Evolutionary conservation across 2,113 vertebrate species (phyloP), one percentile per base, ranked within the genome.

Genomic region (Lamprotornis superbus): DNA sequence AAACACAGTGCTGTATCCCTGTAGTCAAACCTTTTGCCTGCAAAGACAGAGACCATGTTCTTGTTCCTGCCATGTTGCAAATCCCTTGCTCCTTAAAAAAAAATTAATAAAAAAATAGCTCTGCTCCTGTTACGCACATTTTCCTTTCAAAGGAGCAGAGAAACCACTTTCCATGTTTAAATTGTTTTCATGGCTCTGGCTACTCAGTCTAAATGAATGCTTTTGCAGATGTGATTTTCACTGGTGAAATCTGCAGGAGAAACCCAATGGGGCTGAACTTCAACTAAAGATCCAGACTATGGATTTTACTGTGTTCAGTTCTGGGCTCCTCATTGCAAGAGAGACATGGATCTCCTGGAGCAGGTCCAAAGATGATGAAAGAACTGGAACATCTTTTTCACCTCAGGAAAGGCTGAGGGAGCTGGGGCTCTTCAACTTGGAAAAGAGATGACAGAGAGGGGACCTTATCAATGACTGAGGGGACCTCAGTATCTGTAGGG

Each of bases 1-100:
- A 46, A 44, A 14, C 3, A 39, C 60, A 83, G 12, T 14, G 16
- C 15, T 64, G 2, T n/a, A 31, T 27, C 30, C 5, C 19, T 47
- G 3, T 9, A 35, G 22, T 69, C 1, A 0, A 82, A 59, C 3
- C 0, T 3, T 64, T 52, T 80, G 18, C 17, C 40, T 3, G 0
- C 21, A 56, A 47, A 76, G 10, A 5, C 23, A 23, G 39, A 39
- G 7, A 15, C 46, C 0, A 0, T 33, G 5, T 30, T 91, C 37
- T 80, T 94, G 13, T 19, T 50, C 67, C 35, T 91, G 39, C 9
- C 5, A 0, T 28, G 9, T 30, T 52, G 33, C 12, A 69, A 80
- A 55, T 30, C 18, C 4, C 11, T 83, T 42, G 9, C 16, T 63
- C 31, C 10, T 75, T 63, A 16, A 64, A 60, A 73, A 16, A 47